A percentile compares a stretch with the other conserved stretches of the same genome.
Evolutionary conservation across 2,797 vertebrate species (phyloP).

Genomic region (Falco cherrug): DNA sequence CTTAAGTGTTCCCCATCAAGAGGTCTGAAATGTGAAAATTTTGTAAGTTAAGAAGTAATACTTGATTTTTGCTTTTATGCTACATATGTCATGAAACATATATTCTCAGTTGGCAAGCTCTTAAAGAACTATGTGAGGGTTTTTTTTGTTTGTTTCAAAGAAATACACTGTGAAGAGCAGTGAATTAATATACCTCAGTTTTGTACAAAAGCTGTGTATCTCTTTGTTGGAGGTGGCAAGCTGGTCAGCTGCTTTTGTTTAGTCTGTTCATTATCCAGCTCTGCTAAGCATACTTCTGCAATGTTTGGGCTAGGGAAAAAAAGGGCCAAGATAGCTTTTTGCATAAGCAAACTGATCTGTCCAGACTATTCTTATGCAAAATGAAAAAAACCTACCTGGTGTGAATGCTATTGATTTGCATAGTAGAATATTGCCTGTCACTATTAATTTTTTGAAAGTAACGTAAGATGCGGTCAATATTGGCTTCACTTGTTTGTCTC

Average conservation of each 20-base stretch:
- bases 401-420: background rate
- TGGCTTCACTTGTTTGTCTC: background rate
- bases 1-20: background rate
- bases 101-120: background rate
- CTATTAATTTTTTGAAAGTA: background rate
- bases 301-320: background rate
- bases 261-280: conserved; percentile 14
- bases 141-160: background rate
- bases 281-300: background rate
- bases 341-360: background rate
- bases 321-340: conserved; percentile 1
- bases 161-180: background rate
- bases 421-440: background rate
- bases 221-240: background rate
- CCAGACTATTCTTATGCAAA: background rate
- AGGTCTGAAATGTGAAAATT: background rate
- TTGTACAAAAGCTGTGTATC: background rate
- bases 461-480: background rate
- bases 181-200: background rate
- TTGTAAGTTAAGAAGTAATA: background rate
- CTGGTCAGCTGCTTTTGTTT: conserved; percentile 44
- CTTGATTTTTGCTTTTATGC: background rate
- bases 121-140: background rate
- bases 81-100: background rate
- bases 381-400: background rate